Conservation (phyloP, 1,140 invertebrate genomes). For the Lepidurus arcticus region DNA sequence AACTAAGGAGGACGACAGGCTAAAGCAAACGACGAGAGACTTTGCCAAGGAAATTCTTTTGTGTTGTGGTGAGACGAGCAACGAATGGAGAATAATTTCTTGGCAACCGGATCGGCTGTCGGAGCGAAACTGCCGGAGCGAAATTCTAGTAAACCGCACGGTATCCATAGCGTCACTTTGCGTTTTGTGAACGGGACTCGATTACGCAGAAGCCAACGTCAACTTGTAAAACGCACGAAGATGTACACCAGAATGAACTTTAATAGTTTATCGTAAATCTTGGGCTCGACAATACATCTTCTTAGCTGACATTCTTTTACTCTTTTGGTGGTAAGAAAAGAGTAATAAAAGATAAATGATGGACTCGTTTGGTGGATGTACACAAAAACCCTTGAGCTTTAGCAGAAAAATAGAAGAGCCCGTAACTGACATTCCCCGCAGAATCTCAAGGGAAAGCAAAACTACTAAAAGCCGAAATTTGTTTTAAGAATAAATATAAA, state of each 20-base stretch:
- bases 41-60: no score
- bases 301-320: not conserved
- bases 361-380: not conserved
- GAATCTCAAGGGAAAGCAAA: not conserved
- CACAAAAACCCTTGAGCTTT: not conserved
- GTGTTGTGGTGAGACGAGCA: no score
- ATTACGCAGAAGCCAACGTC: conserved; percentile 21
- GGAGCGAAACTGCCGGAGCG: not conserved
- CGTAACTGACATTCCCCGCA: not conserved
- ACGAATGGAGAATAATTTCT: not conserved
- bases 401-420: not conserved
- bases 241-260: not conserved
- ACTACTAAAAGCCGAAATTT: no score
- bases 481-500: no score
- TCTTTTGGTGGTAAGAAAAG: not conserved
- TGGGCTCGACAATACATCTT: not conserved
- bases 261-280: conserved; percentile 16
- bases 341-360: not conserved
- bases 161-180: not conserved
- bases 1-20: not conserved
- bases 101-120: conserved; percentile 16
- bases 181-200: conserved; percentile 4
- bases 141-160: not conserved
- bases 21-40: no score
- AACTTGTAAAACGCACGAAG: not conserved